Evolutionary conservation across 1,140 invertebrate species (phyloP).

Genomic region (Ericerus pela): DNA sequence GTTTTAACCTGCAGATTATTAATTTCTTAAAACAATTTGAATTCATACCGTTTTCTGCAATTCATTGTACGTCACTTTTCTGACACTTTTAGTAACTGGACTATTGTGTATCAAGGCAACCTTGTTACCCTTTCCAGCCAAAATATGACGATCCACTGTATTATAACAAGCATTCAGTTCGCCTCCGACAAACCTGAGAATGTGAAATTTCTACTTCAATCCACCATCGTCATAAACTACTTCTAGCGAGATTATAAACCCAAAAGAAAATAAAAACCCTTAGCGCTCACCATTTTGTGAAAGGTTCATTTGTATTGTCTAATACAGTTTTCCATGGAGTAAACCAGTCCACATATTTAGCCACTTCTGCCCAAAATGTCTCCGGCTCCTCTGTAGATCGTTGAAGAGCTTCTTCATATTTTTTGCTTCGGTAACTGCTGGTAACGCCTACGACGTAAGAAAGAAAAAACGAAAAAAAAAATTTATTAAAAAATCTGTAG

Average conservation of each 20-base stretch:
- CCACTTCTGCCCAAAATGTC: slow-evolving; percentile 73
- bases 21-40: too few species aligned
- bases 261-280: too few species aligned
- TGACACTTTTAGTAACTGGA: slow-evolving; percentile 58
- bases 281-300: slow-evolving; percentile 67
- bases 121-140: slow-evolving; percentile 56
- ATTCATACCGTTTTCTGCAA: slow-evolving; percentile 55
- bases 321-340: slow-evolving; percentile 69
- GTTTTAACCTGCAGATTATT: too few species aligned
- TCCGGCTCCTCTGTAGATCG: slow-evolving; percentile 61
- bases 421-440: slow-evolving; percentile 26
- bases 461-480: too few species aligned
- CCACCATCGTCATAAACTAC: too few species aligned
- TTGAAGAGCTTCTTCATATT: slow-evolving; percentile 49
- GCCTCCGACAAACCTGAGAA: slow-evolving; percentile 64
- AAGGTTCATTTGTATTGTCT: slow-evolving; percentile 66
- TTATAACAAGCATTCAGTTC: slow-evolving; percentile 88
- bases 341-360: slow-evolving; percentile 55
- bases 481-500: too few species aligned
- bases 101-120: slow-evolving; percentile 79
- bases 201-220: too few species aligned
- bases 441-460: background rate
- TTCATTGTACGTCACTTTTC: slow-evolving; percentile 64
- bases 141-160: slow-evolving; percentile 76
- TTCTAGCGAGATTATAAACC: too few species aligned